Conservation (phyloP, 37 sponge, comb jelly and placozoan species). For the Oopsacas minuta region DNA sequence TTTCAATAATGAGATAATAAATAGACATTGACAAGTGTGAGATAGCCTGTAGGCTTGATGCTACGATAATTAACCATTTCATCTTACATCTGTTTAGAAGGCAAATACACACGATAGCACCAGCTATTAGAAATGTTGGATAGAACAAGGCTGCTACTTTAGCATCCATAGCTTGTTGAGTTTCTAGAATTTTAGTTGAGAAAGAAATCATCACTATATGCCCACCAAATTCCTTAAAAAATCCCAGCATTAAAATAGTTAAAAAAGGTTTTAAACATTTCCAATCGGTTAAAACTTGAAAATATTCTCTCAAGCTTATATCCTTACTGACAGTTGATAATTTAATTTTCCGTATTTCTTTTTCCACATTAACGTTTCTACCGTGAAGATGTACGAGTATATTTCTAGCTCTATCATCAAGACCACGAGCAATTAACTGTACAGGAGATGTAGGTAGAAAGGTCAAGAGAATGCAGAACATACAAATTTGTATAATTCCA, state of each 20-base stretch:
- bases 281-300: not conserved
- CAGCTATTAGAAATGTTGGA: not conserved
- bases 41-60: not conserved
- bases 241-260: not conserved
- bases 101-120: not conserved
- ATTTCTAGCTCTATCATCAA: not conserved
- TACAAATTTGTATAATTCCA: not conserved
- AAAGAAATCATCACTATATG: not conserved
- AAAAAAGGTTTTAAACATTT: not conserved
- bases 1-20: not conserved
- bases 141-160: constrained; percentile 1
- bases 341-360: not conserved
- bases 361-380: not conserved
- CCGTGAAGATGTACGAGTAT: not conserved
- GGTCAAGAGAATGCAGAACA: not conserved
- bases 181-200: not conserved
- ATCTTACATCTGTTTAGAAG: not conserved
- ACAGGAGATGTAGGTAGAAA: not conserved
- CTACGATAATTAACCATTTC: not conserved
- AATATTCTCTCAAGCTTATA: not conserved
- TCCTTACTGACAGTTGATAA: not conserved
- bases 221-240: not conserved
- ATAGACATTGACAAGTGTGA: not conserved
- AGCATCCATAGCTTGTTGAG: not conserved
- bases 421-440: not conserved